These are phyloP conservation scores for Gallinago media DNA, from an alignment of 2,113 vertebrate genomes.

Conservation along the genomic window DNA sequence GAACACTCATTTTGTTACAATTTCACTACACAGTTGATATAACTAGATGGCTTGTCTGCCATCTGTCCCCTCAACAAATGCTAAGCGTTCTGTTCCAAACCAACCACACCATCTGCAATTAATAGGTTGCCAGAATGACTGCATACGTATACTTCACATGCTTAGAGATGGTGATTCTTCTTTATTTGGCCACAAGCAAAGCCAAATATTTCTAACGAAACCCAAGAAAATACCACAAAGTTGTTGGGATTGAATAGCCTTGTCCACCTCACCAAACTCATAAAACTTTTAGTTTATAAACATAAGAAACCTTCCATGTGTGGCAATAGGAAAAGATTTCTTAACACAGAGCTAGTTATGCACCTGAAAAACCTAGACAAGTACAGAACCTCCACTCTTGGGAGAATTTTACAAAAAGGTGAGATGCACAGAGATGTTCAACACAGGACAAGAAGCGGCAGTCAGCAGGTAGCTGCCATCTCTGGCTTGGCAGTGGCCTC, in stretches of 20 bases:
- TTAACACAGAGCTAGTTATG: not conserved
- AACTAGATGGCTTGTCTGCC: slow-evolving; percentile 49
- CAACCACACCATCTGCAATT: slow-evolving; percentile 56
- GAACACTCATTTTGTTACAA: not conserved
- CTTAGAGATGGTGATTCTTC: not conserved
- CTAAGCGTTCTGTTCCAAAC: slow-evolving; percentile 43
- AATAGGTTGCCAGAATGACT: slow-evolving; percentile 46
- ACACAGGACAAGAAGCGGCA: accelerated
- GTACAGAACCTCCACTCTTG: not conserved
- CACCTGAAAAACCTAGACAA: not conserved
- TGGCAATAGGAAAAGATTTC: accelerated
- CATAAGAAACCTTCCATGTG: accelerated
- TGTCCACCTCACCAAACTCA: not conserved
- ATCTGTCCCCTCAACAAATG: slow-evolving; percentile 45
- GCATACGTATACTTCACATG: not conserved
- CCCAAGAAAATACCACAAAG: not conserved
- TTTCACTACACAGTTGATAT: not conserved
- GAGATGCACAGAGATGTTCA: not conserved
- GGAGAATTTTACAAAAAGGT: not conserved
- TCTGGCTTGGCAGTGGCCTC: not conserved
- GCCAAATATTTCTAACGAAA: slow-evolving; percentile 44
- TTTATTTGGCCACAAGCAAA: slow-evolving; percentile 55
- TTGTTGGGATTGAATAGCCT: not conserved
- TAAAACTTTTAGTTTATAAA: not conserved
- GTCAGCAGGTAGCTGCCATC: not conserved